Evolutionary conservation across 2,113 vertebrate species (phyloP).

Genomic region (Saccopteryx bilineata): DNA sequence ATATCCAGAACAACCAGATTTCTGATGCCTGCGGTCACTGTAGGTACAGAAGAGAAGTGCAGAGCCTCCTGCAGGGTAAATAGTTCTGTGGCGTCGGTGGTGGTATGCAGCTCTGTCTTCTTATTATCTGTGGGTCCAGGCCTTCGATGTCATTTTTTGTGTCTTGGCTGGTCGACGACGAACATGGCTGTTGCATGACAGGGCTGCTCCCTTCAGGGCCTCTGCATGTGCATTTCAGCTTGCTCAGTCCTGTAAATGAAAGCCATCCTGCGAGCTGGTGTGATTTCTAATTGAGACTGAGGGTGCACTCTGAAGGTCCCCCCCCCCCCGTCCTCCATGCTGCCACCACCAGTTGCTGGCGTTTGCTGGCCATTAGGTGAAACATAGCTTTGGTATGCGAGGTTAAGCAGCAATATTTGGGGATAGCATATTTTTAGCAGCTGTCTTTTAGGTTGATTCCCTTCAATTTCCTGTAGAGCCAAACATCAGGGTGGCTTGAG

Average conservation of each 20-base stretch:
- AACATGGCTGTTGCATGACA: neutral
- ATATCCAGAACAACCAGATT: neutral
- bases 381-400: neutral
- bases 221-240: neutral
- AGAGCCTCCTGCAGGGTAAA: neutral
- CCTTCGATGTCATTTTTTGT: neutral
- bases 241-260: neutral
- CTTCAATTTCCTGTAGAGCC: neutral
- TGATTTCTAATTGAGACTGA: neutral
- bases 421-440: neutral
- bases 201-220: neutral
- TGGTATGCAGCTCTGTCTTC: neutral
- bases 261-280: neutral
- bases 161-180: neutral
- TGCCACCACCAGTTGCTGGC: neutral
- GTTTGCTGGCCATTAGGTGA: neutral
- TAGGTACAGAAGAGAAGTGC: neutral
- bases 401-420: neutral
- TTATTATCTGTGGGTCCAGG: neutral
- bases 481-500: neutral
- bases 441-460: neutral
- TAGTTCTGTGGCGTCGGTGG: neutral
- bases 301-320: too few relatives aligned
- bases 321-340: rapidly evolving
- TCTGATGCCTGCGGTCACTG: neutral